Evolutionary conservation across 2,113 vertebrate species (phyloP).

Genomic region (Diadophis punctatus): DNA sequence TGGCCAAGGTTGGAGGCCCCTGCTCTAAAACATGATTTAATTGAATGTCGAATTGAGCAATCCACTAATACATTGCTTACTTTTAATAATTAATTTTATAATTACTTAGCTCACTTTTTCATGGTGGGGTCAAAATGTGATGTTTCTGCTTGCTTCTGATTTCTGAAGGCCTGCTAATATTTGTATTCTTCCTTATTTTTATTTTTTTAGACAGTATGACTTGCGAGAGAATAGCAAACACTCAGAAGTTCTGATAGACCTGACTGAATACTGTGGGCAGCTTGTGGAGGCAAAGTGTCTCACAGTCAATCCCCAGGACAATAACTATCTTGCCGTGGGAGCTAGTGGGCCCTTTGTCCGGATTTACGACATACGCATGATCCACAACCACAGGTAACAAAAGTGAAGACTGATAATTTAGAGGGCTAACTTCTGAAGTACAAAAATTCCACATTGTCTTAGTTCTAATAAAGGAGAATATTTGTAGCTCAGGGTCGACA

Average conservation of each 20-base stretch:
- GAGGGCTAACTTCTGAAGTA: not conserved
- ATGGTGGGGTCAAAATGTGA: fast-evolving
- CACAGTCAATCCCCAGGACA: conserved; percentile 93
- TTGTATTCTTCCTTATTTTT: not conserved
- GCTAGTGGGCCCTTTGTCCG: conserved; percentile 95
- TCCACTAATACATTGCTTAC: not conserved
- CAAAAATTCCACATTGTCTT: not conserved
- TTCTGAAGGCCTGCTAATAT: fast-evolving
- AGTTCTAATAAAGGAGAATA: too few species aligned
- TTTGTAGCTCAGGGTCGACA: too few species aligned
- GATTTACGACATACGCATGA: conserved; percentile 98
- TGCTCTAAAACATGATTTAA: not conserved
- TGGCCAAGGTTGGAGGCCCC: too few species aligned
- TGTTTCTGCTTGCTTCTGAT: not conserved
- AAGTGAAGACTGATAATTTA: fast-evolving
- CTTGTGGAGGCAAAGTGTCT: conserved; percentile 97
- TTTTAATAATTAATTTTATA: not conserved
- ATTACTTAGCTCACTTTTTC: not conserved
- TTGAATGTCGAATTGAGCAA: not conserved
- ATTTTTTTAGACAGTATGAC: conserved; percentile 86
- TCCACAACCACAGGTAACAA: conserved; percentile 91
- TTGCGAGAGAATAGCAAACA: conserved; percentile 93
- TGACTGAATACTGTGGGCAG: conserved; percentile 96
- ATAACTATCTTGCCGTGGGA: conserved; percentile 94
- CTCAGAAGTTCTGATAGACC: conserved; percentile 92